Base-by-base conservation (phyloP, 2,888 invertebrate genomes). In the Balanococcus diminutus region DNA sequence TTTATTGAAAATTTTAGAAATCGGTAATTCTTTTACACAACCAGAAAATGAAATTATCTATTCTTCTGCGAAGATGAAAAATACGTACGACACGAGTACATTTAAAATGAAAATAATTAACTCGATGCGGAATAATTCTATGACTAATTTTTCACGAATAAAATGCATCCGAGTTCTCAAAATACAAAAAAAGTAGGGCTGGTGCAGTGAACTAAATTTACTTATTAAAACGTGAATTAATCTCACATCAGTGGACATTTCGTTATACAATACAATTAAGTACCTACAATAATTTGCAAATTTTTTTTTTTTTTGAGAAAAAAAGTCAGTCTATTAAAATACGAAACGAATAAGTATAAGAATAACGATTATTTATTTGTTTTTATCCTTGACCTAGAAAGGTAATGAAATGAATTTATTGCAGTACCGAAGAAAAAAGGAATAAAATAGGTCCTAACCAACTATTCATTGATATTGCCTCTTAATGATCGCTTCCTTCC, bases 341-440 rank as follows among this genome's bases (percentile, higher is more conserved):
- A 46, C 5, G 11, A 46, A 11, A 46, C 11, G 56, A 56, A 56
- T 67, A 67, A 67, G 28, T n/a, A n/a, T n/a, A n/a, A n/a, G n/a
- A n/a, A n/a, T n/a, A 67, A n/a, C 61, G 61, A 67, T 67, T 56
- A 19, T 56, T 19, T 19, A 28, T 67, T 75, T 75, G 51, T 51
- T 82, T 81, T 82, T 42, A 82, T 82, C 82, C 82, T 82, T 82
- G 82, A 82, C 82, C 82, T 82, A 82, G 25, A 82, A 82, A 82
- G 31, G 5, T 31, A 82, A 51, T 82, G 82, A 82, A 51, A 82
- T 82, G 82, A 46, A 82, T 19, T 51, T 82, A 51, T 42, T 51
- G 42, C 51, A 31, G 16, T 28, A 11, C 31, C 11, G 51, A 31
- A 31, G 31, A 51, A 25, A 25, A 42, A 42, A 25, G 11, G 42